A percentile compares a stretch with the other conserved stretches of the same genome.
Evolutionary conservation across 2,888 invertebrate genomes (phyloP).

Genomic region (Epirrita christyi): DNA sequence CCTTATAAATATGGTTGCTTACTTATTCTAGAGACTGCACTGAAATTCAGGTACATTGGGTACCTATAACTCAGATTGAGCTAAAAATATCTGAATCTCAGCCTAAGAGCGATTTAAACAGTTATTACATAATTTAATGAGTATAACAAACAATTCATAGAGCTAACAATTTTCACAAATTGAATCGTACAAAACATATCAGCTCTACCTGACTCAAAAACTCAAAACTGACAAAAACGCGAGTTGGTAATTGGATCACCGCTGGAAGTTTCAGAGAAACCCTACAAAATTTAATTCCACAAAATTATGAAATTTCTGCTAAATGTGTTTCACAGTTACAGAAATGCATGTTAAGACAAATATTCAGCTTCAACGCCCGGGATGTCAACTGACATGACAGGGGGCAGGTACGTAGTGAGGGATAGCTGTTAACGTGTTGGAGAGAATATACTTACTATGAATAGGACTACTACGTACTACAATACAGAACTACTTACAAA

Average conservation of each 20-base stretch:
- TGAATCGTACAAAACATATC: neutral
- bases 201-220: neutral
- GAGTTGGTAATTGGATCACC: neutral
- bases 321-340: slow-evolving; percentile 7
- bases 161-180: no score
- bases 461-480: no score
- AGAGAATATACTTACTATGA: no score
- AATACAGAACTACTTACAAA: no score
- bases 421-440: neutral
- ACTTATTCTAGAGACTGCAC: no score
- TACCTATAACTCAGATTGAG: no score
- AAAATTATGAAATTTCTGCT: slow-evolving; percentile 10
- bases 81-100: no score
- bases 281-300: slow-evolving; percentile 11
- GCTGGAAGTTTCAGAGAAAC: slow-evolving; percentile 1
- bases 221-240: neutral
- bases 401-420: slow-evolving; percentile 3
- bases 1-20: no score
- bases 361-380: slow-evolving; percentile 16
- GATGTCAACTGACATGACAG: slow-evolving; percentile 9
- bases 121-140: no score
- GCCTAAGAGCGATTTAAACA: no score
- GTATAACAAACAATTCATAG: no score
- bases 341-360: slow-evolving; percentile 19
- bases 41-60: no score